A percentile compares a stretch with the other conserved stretches of the same genome.
These are phyloP conservation scores for Drosophila phalerata DNA, from an alignment of 2,888 invertebrate genomes.

Conservation along the genomic window DNA sequence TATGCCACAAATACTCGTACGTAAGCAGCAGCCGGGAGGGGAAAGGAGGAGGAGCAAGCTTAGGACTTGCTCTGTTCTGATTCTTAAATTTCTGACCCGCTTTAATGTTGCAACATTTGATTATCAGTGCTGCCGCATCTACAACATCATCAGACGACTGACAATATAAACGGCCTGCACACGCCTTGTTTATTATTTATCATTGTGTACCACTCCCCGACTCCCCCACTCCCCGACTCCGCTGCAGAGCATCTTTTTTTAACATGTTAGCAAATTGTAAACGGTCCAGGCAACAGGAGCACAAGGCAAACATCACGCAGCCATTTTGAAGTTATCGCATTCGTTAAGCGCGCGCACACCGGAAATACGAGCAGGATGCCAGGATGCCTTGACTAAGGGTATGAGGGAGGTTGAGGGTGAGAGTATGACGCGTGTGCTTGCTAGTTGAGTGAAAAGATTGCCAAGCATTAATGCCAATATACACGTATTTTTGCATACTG, in stretches of 20 bases:
- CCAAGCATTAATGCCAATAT: constrained; percentile 33
- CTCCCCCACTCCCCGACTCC: background rate
- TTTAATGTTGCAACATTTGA: constrained; percentile 38
- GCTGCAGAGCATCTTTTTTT: constrained; percentile 15
- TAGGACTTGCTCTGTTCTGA: background rate
- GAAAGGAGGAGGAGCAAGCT: background rate
- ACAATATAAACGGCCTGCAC: constrained; percentile 84
- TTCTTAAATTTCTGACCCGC: constrained; percentile 36
- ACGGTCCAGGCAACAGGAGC: constrained; percentile 31
- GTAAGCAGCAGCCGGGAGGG: constrained; percentile 21
- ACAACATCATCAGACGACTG: constrained; percentile 52
- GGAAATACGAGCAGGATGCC: constrained; percentile 74
- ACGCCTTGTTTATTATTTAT: constrained; percentile 83
- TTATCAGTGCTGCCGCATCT: constrained; percentile 57
- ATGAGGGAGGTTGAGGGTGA: constrained; percentile 5
- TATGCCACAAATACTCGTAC: constrained; percentile 66
- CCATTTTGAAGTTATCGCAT: constrained; percentile 77
- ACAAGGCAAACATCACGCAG: constrained; percentile 51
- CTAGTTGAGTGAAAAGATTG: constrained; percentile 47
- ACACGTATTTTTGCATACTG: constrained; percentile 36
- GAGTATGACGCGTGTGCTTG: constrained; percentile 60
- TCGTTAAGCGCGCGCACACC: constrained; percentile 75
- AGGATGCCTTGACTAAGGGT: constrained; percentile 53
- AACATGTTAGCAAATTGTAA: constrained; percentile 64
- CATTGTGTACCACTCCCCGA: constrained; percentile 40